A percentile compares a stretch with the other conserved stretches of the same genome.
Conservation (phyloP, 1,140 invertebrate species). For the Helicoverpa armigera region DNA sequence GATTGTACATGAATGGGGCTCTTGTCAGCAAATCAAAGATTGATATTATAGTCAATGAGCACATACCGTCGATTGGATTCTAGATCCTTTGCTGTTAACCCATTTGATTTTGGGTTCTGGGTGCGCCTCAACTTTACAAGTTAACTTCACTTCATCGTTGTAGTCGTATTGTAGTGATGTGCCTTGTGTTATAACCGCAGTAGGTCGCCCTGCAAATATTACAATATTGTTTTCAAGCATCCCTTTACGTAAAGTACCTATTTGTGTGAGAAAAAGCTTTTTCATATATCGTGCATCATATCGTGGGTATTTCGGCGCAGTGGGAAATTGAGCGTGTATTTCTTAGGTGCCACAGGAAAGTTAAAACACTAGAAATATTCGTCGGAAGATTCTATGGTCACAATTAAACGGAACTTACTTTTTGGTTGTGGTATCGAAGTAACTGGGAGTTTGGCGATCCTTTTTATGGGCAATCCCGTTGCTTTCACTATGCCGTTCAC, state of each 20-base stretch:
- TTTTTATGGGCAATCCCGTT: slow-evolving; percentile 20
- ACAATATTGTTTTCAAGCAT: too few relatives aligned
- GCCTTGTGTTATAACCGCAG: not conserved
- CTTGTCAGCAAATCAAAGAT: not conserved
- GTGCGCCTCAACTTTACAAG: slow-evolving; percentile 35
- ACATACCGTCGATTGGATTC: not conserved
- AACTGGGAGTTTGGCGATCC: slow-evolving; percentile 34
- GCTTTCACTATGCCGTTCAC: slow-evolving; percentile 22
- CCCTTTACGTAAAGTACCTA: too few relatives aligned
- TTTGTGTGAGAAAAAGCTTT: too few relatives aligned
- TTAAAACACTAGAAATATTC: too few relatives aligned
- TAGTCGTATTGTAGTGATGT: not conserved
- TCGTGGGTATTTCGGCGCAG: too few relatives aligned
- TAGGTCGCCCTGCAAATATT: not conserved
- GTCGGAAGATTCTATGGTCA: not conserved
- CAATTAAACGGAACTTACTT: slow-evolving; percentile 11
- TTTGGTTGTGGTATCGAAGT: slow-evolving; percentile 11
- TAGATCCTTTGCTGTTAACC: not conserved
- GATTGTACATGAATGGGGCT: too few relatives aligned
- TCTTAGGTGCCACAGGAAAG: too few relatives aligned
- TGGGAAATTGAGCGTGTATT: not conserved
- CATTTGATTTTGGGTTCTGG: slow-evolving; percentile 33
- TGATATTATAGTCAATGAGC: not conserved
- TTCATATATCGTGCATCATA: too few relatives aligned
- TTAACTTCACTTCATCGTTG: not conserved